Conservation (phyloP, 2,797 vertebrate genomes). For the Pyrocephalus nanus region DNA sequence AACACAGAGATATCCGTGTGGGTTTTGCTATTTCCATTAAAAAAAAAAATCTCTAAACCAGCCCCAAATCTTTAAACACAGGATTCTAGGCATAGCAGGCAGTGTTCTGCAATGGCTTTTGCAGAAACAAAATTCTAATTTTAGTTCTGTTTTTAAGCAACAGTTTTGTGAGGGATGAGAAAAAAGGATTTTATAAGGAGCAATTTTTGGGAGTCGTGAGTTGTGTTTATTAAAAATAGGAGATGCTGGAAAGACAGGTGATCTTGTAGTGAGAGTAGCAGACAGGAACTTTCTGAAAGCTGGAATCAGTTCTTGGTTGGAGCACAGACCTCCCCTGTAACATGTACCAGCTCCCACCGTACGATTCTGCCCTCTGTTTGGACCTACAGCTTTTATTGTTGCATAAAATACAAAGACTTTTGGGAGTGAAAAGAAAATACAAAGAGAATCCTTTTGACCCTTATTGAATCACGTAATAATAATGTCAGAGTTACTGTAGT, state of each 20-base stretch:
- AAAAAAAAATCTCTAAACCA: background rate
- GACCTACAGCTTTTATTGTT: background rate
- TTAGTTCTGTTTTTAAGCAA: constrained; percentile 19
- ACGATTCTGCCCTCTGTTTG: background rate
- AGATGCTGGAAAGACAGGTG: background rate
- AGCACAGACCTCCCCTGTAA: background rate
- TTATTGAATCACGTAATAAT: background rate
- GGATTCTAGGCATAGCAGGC: background rate
- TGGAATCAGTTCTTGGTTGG: background rate
- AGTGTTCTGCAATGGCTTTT: background rate
- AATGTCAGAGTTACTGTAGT: background rate
- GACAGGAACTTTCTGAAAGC: background rate
- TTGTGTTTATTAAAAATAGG: background rate
- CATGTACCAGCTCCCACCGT: background rate
- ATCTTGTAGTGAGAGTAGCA: background rate
- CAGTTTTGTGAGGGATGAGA: background rate
- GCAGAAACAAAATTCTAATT: background rate
- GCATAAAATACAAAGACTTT: constrained; percentile 21
- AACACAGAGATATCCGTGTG: constrained; percentile 57
- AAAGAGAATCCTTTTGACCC: constrained; percentile 15
- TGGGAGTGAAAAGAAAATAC: constrained; percentile 5
- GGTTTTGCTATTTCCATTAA: background rate
- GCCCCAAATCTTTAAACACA: background rate
- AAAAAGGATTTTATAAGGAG: background rate
- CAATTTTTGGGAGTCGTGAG: background rate